phyloP scores from a whole-genome alignment of 2,888 invertebrate genomes.

The Pristionchus fissidentatus region DNA sequence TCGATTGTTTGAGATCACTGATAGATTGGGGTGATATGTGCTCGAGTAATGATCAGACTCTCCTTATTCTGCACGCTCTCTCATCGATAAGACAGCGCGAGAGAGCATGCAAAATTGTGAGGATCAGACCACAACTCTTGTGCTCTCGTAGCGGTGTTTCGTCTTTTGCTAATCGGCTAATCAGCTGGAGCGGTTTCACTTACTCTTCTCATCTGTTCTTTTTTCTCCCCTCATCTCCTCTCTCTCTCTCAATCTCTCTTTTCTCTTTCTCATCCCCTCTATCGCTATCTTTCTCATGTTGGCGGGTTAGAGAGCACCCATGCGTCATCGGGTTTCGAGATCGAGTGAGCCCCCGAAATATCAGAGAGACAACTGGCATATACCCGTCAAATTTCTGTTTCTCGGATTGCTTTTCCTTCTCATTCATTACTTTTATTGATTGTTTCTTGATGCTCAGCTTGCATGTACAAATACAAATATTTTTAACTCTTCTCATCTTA shows the following conservation, averaged over 20 bases:
- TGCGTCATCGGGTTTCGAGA: neutral
- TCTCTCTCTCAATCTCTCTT: neutral
- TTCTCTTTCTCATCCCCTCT: neutral
- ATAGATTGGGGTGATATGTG: neutral
- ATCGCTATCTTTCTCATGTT: neutral
- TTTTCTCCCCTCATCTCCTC: neutral
- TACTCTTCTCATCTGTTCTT: constrained; percentile 1
- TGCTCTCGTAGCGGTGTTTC: neutral
- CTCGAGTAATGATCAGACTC: neutral
- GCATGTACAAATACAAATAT: too few relatives aligned
- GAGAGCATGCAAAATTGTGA: neutral
- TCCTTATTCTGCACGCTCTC: neutral
- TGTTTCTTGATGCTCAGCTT: neutral
- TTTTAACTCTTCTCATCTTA: too few relatives aligned
- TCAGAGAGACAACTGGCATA: neutral
- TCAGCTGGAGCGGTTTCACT: constrained; percentile 23
- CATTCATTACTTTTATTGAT: neutral
- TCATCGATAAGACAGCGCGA: neutral
- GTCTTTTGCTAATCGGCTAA: constrained; percentile 18
- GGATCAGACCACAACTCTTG: neutral
- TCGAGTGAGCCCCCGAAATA: neutral
- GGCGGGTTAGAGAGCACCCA: neutral
- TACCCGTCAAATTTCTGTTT: neutral
- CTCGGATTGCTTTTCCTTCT: neutral
- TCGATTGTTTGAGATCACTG: neutral